phyloP scores from a whole-genome alignment of 2,888 invertebrate genomes.

The Metellina segmentata region DNA sequence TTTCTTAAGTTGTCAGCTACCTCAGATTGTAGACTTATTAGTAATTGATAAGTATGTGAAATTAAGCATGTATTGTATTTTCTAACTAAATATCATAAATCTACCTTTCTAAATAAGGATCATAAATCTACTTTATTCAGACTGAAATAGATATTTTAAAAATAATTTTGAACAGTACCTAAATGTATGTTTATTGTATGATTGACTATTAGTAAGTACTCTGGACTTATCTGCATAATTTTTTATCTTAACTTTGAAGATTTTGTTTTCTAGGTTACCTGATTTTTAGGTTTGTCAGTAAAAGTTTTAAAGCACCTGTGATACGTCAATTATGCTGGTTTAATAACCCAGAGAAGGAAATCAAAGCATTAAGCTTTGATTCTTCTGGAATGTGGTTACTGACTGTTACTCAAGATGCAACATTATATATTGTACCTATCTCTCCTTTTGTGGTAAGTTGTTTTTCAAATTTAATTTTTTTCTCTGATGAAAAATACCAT shows the following conservation, averaged over 20 bases:
- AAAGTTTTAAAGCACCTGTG: conserved; percentile 64
- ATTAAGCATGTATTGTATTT: too few species aligned
- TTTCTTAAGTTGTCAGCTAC: too few species aligned
- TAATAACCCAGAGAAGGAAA: conserved; percentile 64
- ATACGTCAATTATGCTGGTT: conserved; percentile 77
- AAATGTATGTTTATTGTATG: background rate
- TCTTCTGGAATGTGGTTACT: conserved; percentile 90
- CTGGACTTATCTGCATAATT: background rate
- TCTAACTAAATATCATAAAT: too few species aligned
- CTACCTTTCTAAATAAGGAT: too few species aligned
- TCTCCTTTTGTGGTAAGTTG: conserved; percentile 83
- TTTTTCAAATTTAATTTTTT: background rate
- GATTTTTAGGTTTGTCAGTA: conserved; percentile 64
- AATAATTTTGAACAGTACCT: too few species aligned
- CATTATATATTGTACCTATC: conserved; percentile 85
- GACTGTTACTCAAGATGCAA: conserved; percentile 84
- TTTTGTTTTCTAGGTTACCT: conserved; percentile 68
- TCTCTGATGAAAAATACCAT: too few species aligned
- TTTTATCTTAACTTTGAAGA: background rate
- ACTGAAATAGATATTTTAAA: too few species aligned
- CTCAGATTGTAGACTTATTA: too few species aligned
- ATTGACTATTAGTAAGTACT: background rate
- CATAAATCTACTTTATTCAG: too few species aligned
- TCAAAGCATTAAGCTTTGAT: conserved; percentile 87
- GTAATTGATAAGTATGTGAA: too few species aligned